Conservation (phyloP, 2,797 vertebrate genomes). For the Gymnothorax javanicus region DNA sequence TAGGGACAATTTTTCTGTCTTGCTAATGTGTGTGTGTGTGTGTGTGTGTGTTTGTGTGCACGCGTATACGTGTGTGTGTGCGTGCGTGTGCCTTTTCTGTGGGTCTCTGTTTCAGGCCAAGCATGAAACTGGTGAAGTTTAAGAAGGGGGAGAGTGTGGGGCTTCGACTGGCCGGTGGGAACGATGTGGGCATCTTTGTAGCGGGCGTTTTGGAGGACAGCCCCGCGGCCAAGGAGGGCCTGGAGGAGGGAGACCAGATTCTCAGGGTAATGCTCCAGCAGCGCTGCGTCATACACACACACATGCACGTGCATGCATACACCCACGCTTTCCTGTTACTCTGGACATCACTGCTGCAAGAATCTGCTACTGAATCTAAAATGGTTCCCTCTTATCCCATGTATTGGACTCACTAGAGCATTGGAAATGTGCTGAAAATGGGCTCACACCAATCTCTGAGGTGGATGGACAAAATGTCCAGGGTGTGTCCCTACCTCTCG, state of each 20-base stretch:
- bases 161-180: conserved; percentile 93
- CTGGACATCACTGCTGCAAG: background rate
- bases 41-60: conserved; percentile 6
- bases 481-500: no score
- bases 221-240: conserved; percentile 95
- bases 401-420: no score
- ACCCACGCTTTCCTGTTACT: background rate
- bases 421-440: no score
- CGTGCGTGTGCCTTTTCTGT: no score
- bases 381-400: no score
- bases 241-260: conserved; percentile 99
- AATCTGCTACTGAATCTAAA: background rate
- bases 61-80: background rate
- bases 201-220: conserved; percentile 97
- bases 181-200: conserved; percentile 98
- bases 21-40: background rate
- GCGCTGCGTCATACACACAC: background rate
- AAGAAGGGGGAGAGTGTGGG: conserved; percentile 98
- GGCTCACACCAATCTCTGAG: no score
- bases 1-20: background rate
- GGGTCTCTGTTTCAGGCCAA: conserved; percentile 75
- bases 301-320: background rate
- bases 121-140: conserved; percentile 99
- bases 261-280: conserved; percentile 85
- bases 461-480: no score